A percentile compares a stretch with the other conserved stretches of the same genome.
phyloP scores from a whole-genome alignment of 2,113 vertebrate species.

The Prochilodus magdalenae region DNA sequence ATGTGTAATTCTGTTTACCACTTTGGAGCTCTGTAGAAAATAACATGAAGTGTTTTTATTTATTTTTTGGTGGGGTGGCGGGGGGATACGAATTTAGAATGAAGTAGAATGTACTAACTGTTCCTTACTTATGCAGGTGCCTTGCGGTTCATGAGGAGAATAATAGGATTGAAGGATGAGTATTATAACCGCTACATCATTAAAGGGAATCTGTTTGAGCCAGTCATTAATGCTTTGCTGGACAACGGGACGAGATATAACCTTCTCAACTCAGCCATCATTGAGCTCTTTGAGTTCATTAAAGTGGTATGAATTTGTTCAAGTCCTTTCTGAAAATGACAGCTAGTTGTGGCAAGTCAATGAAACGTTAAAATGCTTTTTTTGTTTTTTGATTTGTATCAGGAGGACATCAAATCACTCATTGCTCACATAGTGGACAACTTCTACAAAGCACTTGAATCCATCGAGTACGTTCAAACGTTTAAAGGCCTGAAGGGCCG shows the following conservation, averaged over 20 bases:
- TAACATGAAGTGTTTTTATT: too few species aligned
- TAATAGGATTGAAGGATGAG: slow-evolving; percentile 97
- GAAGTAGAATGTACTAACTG: background rate
- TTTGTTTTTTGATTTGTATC: slow-evolving; percentile 46
- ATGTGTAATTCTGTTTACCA: too few species aligned
- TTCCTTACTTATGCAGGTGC: slow-evolving; percentile 80
- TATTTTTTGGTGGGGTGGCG: too few species aligned
- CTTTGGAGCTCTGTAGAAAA: too few species aligned
- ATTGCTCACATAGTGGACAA: slow-evolving; percentile 98
- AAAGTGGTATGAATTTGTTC: slow-evolving; percentile 85
- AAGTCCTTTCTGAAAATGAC: background rate
- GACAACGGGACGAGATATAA: slow-evolving; percentile 98
- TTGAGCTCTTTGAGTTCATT: slow-evolving; percentile 98
- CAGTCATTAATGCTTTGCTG: slow-evolving; percentile 95
- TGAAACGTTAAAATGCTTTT: slow-evolving; percentile 28
- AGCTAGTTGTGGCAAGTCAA: background rate
- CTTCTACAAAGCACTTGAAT: slow-evolving; percentile 98
- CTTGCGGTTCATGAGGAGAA: slow-evolving; percentile 97
- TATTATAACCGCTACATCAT: slow-evolving; percentile 99
- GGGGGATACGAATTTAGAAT: background rate
- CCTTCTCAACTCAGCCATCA: slow-evolving; percentile 95
- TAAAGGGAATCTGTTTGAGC: slow-evolving; percentile 98
- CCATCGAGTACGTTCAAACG: slow-evolving; percentile 98
- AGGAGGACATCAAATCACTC: slow-evolving; percentile 98
- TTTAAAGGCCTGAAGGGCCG: slow-evolving; percentile 97